Evolutionary conservation across 2,113 vertebrate genomes (phyloP).

Genomic region (Pteropus alecto): DNA sequence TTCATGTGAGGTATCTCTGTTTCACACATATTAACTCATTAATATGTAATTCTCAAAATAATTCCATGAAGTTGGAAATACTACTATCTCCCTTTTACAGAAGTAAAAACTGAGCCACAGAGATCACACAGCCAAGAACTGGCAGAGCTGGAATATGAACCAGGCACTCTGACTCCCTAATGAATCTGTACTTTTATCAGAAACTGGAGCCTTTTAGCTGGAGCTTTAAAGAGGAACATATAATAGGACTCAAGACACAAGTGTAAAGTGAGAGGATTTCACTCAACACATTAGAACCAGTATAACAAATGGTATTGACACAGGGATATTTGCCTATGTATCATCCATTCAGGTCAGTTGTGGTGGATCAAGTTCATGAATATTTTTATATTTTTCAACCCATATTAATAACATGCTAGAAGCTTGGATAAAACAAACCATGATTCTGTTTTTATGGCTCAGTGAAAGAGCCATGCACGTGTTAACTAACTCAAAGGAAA

Average conservation of each 20-base stretch:
- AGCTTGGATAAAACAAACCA: background rate
- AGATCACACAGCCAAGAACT: background rate
- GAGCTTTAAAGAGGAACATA: background rate
- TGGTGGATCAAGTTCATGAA: background rate
- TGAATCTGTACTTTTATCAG: background rate
- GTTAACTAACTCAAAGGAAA: background rate
- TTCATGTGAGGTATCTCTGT: background rate
- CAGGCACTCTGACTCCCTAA: background rate
- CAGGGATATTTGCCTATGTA: background rate
- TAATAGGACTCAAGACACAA: background rate
- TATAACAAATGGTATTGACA: background rate
- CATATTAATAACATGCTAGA: background rate
- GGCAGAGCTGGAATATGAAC: background rate
- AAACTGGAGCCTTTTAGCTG: background rate
- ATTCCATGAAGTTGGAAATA: background rate
- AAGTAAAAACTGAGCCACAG: background rate
- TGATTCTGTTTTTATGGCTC: background rate
- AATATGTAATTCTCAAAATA: background rate
- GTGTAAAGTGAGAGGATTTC: too few relatives aligned
- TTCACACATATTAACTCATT: background rate
- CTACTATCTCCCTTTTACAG: background rate
- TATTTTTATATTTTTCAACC: background rate
- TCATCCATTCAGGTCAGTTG: background rate
- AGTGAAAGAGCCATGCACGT: background rate
- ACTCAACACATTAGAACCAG: background rate